These are phyloP conservation scores for Neodiprion pinetum DNA, from an alignment of 1,140 invertebrate genomes.

Conservation along the genomic window DNA sequence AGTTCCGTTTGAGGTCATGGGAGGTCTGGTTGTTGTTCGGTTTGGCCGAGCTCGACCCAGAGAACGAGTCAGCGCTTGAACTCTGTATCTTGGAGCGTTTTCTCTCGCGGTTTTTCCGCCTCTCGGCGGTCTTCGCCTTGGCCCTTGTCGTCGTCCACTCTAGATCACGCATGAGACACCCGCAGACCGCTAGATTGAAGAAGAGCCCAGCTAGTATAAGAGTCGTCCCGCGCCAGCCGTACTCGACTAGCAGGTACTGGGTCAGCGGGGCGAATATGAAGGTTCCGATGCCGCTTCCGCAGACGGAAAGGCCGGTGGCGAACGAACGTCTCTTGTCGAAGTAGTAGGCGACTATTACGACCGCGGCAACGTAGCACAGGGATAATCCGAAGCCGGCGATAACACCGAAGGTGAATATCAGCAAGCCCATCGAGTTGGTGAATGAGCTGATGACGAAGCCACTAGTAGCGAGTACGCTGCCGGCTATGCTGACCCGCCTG, in stretches of 20 bases:
- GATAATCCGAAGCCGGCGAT: slow-evolving; percentile 87
- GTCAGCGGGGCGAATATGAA: slow-evolving; percentile 92
- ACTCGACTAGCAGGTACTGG: slow-evolving; percentile 76
- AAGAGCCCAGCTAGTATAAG: slow-evolving; percentile 85
- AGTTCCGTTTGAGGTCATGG: slow-evolving; percentile 47
- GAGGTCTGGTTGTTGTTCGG: slow-evolving; percentile 61
- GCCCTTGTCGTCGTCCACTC: slow-evolving; percentile 71
- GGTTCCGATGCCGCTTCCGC: slow-evolving; percentile 88
- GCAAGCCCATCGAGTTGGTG: slow-evolving; percentile 76
- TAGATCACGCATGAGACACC: slow-evolving; percentile 82
- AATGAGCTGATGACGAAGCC: slow-evolving; percentile 86
- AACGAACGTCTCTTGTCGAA: slow-evolving; percentile 92
- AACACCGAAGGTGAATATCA: slow-evolving; percentile 87
- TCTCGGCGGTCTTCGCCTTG: slow-evolving; percentile 69
- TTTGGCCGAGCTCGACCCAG: slow-evolving; percentile 71
- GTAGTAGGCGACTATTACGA: slow-evolving; percentile 95
- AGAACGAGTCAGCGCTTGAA: slow-evolving; percentile 72
- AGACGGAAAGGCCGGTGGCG: slow-evolving; percentile 92
- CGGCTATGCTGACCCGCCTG: slow-evolving; percentile 79
- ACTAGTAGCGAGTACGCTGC: slow-evolving; percentile 76
- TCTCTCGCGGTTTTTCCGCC: slow-evolving; percentile 66
- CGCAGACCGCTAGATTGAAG: slow-evolving; percentile 87
- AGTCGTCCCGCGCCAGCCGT: slow-evolving; percentile 86
- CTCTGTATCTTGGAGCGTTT: slow-evolving; percentile 68
- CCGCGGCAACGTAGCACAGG: slow-evolving; percentile 86